phyloP scores from a whole-genome alignment of 2,888 invertebrate genomes.

The Chloromyia formosa region DNA sequence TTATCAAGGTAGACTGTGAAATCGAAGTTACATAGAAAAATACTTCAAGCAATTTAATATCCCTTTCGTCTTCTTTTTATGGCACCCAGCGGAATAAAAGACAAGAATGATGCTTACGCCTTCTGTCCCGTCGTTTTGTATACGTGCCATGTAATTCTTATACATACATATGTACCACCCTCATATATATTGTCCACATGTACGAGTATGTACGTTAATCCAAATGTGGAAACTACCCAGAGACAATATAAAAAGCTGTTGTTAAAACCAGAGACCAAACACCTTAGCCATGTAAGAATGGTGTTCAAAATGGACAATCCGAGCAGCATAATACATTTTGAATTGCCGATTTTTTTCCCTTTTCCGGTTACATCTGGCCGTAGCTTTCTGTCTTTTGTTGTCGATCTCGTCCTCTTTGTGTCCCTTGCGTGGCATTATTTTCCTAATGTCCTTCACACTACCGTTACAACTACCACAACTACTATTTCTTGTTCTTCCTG shows the following conservation, averaged over 20 bases:
- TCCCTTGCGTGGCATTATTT: conserved; percentile 47
- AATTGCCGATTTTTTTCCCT: conserved; percentile 45
- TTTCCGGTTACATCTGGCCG: conserved; percentile 16
- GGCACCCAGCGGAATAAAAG: conserved; percentile 39
- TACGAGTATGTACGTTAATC: conserved; percentile 46
- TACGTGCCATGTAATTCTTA: background rate
- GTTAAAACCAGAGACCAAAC: conserved; percentile 48
- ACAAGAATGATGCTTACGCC: conserved; percentile 41
- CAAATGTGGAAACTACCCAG: conserved; percentile 41
- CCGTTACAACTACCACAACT: background rate
- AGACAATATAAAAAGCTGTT: conserved; percentile 45
- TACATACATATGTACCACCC: background rate
- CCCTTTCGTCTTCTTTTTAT: conserved; percentile 44
- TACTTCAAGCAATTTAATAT: conserved; percentile 45
- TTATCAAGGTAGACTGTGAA: no score
- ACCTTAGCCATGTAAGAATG: conserved; percentile 46
- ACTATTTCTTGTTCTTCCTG: conserved; percentile 19
- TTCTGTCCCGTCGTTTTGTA: background rate
- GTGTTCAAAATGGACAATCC: conserved; percentile 47
- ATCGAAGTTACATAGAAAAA: no score
- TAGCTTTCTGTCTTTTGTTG: background rate
- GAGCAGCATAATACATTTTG: conserved; percentile 49
- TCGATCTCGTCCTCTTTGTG: conserved; percentile 28
- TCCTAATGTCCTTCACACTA: conserved; percentile 41
- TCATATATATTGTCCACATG: conserved; percentile 14